phyloP scores from a whole-genome alignment of 2,797 vertebrate genomes.

The Rhodeus uyekii region DNA sequence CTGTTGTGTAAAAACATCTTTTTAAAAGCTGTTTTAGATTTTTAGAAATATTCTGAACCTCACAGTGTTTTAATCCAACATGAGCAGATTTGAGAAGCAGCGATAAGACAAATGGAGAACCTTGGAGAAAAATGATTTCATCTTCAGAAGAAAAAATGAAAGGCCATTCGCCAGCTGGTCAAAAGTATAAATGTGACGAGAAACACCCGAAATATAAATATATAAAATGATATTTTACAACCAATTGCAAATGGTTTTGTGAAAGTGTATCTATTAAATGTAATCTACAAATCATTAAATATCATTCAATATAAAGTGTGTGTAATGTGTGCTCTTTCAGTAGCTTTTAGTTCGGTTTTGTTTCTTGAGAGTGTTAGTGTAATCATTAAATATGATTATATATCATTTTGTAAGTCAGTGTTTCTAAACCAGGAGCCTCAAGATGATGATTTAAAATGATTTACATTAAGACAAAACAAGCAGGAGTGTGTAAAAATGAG shows the following conservation, averaged over 20 bases:
- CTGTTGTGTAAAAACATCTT: background rate
- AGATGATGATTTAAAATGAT: background rate
- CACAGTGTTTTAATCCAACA: background rate
- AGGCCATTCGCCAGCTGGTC: background rate
- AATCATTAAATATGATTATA: background rate
- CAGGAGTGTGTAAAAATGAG: background rate
- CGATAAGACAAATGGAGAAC: background rate
- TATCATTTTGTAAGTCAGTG: background rate
- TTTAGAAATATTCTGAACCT: background rate
- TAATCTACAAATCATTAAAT: conserved; percentile 5
- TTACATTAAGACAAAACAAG: background rate
- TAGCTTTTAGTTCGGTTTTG: background rate
- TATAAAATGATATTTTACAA: background rate
- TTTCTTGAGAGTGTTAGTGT: background rate
- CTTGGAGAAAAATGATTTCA: no score
- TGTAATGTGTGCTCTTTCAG: background rate
- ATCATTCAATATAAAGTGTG: background rate
- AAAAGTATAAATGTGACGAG: background rate
- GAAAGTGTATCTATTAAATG: background rate
- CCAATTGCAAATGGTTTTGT: background rate
- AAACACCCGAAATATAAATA: background rate
- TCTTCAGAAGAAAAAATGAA: no score
- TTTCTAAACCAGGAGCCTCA: no score
- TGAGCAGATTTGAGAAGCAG: background rate
- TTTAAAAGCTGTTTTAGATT: background rate